Conservation (phyloP, 2,113 vertebrate genomes). For the Beaufortia kweichowensis region DNA sequence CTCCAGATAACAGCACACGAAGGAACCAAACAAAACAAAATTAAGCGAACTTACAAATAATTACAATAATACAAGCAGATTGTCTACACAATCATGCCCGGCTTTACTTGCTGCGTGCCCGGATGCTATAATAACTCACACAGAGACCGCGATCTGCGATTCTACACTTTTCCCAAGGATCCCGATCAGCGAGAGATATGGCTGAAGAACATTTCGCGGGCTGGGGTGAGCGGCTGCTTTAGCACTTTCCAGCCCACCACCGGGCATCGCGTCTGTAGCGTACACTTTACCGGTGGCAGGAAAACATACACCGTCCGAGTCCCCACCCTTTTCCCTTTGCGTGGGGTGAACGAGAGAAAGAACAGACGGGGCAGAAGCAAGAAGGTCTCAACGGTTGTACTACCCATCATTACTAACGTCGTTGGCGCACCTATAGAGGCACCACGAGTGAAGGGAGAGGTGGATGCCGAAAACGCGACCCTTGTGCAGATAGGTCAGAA, state of each 20-base stretch:
- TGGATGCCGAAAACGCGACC: slow-evolving; percentile 64
- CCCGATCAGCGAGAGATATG: slow-evolving; percentile 86
- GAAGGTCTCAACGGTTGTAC: slow-evolving; percentile 63
- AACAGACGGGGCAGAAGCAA: slow-evolving; percentile 74
- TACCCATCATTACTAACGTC: slow-evolving; percentile 64
- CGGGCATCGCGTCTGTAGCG: slow-evolving; percentile 93
- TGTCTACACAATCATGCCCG: slow-evolving; percentile 66
- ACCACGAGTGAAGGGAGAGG: slow-evolving; percentile 62
- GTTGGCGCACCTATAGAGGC: slow-evolving; percentile 56
- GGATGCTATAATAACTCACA: slow-evolving; percentile 96
- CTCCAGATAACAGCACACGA: slow-evolving; percentile 67
- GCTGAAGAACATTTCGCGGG: slow-evolving; percentile 96
- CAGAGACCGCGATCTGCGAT: slow-evolving; percentile 92
- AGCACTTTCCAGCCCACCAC: slow-evolving; percentile 97
- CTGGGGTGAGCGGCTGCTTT: slow-evolving; percentile 95
- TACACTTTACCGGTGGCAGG: slow-evolving; percentile 93
- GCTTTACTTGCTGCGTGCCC: slow-evolving; percentile 78
- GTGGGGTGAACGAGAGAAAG: slow-evolving; percentile 90
- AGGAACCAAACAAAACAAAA: slow-evolving; percentile 74
- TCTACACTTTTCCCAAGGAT: slow-evolving; percentile 97
- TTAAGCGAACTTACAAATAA: slow-evolving; percentile 50
- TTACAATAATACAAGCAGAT: not conserved
- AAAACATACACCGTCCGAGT: slow-evolving; percentile 94
- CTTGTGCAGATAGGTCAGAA: slow-evolving; percentile 77
- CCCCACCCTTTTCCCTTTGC: slow-evolving; percentile 90